phyloP scores from a whole-genome alignment of 1,140 invertebrate genomes.

The Augochlora pura region DNA sequence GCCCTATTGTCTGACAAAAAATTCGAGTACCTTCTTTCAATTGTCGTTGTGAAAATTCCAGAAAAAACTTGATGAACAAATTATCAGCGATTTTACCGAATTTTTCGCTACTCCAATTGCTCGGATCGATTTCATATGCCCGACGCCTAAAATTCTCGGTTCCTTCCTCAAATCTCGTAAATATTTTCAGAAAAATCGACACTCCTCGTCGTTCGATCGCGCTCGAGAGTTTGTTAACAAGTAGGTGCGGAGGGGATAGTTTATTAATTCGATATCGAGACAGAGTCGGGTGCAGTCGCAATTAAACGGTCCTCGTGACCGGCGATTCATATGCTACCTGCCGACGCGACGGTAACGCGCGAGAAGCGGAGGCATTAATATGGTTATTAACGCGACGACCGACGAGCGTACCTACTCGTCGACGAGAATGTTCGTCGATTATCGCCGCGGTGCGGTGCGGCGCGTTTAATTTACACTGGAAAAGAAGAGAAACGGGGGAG shows the following conservation, averaged over 20 bases:
- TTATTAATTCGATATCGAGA: background rate
- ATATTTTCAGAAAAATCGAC: too few species aligned
- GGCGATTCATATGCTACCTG: conserved; percentile 6
- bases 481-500: conserved; percentile 36
- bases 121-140: too few species aligned
- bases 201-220: too few species aligned
- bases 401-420: background rate
- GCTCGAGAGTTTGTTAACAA: background rate
- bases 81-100: too few species aligned
- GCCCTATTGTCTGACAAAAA: too few species aligned
- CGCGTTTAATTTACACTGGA: conserved; percentile 57
- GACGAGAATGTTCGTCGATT: conserved; percentile 45
- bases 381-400: conserved; percentile 6
- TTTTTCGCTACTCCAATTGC: too few species aligned
- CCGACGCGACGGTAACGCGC: background rate
- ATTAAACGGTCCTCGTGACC: conserved; percentile 14
- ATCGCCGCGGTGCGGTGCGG: conserved; percentile 28
- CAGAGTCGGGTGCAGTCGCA: background rate
- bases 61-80: too few species aligned
- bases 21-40: too few species aligned
- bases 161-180: too few species aligned
- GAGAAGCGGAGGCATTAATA: conserved; percentile 29
- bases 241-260: background rate
- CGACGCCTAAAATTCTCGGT: too few species aligned
- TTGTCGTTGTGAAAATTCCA: too few species aligned